phyloP scores from a whole-genome alignment of 2,888 invertebrate genomes.

The Nomada goodeniana region DNA sequence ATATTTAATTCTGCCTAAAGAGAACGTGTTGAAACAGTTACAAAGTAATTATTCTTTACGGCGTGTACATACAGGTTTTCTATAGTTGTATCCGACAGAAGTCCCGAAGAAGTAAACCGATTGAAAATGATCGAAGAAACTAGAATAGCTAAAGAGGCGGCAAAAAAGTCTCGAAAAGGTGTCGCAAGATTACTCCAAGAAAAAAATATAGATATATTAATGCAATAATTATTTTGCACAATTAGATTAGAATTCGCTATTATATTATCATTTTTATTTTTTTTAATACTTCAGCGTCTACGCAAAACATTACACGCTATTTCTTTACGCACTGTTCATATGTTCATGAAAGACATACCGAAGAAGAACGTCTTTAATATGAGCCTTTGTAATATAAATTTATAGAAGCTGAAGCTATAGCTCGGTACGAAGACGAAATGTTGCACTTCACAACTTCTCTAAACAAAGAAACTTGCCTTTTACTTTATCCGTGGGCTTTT shows the following conservation, averaged over 20 bases:
- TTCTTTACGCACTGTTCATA: background rate
- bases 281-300: background rate
- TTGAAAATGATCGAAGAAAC: conserved; percentile 76
- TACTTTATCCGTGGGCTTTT: conserved; percentile 82
- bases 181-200: background rate
- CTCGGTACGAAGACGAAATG: conserved; percentile 80
- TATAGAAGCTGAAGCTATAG: conserved; percentile 78
- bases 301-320: background rate
- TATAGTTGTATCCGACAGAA: conserved; percentile 82
- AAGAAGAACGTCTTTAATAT: background rate
- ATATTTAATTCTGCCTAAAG: background rate
- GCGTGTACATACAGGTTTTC: conserved; percentile 70
- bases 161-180: conserved; percentile 79
- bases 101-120: conserved; percentile 85
- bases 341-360: background rate
- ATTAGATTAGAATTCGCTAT: background rate
- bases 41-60: conserved; percentile 2
- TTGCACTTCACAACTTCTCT: conserved; percentile 75
- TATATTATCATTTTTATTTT: background rate
- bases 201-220: background rate
- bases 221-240: background rate
- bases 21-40: background rate
- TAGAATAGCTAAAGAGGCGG: conserved; percentile 78
- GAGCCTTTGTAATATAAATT: background rate
- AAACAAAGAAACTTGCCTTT: conserved; percentile 76